Evolutionary conservation across 2,113 vertebrate genomes (phyloP).

Genomic region (Tricholaema leucomelas): DNA sequence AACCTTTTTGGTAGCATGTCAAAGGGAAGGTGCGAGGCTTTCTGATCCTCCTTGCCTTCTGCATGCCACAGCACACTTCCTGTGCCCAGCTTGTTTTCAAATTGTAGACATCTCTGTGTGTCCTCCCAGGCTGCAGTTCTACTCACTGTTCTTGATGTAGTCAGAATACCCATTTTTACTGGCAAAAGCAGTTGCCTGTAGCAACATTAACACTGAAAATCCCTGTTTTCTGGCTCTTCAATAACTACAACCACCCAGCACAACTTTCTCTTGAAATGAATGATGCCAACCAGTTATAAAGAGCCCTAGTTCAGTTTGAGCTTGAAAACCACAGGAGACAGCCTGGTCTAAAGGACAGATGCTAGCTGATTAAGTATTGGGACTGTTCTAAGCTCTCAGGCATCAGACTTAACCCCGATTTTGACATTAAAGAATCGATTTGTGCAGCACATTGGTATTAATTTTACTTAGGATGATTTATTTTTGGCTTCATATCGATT

Average conservation of each 20-base stretch:
- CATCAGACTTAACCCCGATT: background rate
- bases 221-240: background rate
- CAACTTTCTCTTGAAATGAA: background rate
- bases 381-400: background rate
- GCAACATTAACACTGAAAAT: fast-evolving
- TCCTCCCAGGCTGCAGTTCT: background rate
- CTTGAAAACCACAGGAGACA: background rate
- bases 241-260: background rate
- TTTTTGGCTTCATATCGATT: slow-evolving; percentile 17
- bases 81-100: background rate
- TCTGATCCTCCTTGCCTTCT: background rate
- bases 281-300: background rate
- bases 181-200: background rate
- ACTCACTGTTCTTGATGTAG: background rate
- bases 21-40: background rate
- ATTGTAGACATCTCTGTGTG: background rate
- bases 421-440: background rate
- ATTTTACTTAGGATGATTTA: background rate
- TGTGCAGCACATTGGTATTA: background rate
- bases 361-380: background rate
- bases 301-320: background rate
- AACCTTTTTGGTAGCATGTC: background rate
- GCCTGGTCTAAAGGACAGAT: background rate
- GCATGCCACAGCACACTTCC: fast-evolving
- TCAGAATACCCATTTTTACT: background rate